Evolutionary conservation across 1,140 invertebrate species (phyloP), one percentile per base, ranked within the genome.

Genomic region (Ostrea denselamellosa): DNA sequence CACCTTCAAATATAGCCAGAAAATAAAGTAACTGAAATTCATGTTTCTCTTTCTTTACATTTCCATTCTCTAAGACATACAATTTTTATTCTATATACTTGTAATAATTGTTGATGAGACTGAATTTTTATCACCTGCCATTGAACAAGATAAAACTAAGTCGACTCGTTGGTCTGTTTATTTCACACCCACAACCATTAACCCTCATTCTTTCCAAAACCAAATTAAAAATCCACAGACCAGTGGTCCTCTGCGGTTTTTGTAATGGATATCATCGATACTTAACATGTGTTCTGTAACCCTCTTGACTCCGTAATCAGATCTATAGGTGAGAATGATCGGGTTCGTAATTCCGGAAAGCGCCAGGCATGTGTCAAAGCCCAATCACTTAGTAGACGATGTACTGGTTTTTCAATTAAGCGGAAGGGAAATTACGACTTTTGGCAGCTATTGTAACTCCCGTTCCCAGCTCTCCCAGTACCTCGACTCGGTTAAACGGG

Each of bases 261-360:
- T 77, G 68, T 77, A 77, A 77, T 77, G 25, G 68, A 77, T 77
- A 77, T 77, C 68, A 77, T 77, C 68, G 56, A 62, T 62, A 62
- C 7, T 62, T 62, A 62, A 62, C 56, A 62, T 62, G 56, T 77
- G 68, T 77, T 77, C 68, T 34, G 22, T 77, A 77, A 77, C 68
- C 68, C 68, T 28, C 68, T 77, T 77, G 68, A 77, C 68, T 77
- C 68, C 68, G 68, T 77, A 77, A 77, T 77, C 68, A 77, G 28
- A 77, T 77, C 25, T 34, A 34, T 34, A 34, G 68, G 68, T 77
- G 68, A 77, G 22, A 77, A 77, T 77, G 28, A 77, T 77, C 68
- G 68, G 68, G 28, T 9, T 77, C 68, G 68, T 77, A 34, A 77
- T 34, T 77, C 68, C 22, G 28, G 68, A 77, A 77, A 77, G 68